A percentile compares a stretch with the other conserved stretches of the same genome.
Evolutionary conservation across 2,888 invertebrate species (phyloP).

Genomic region (Aquatica leii): DNA sequence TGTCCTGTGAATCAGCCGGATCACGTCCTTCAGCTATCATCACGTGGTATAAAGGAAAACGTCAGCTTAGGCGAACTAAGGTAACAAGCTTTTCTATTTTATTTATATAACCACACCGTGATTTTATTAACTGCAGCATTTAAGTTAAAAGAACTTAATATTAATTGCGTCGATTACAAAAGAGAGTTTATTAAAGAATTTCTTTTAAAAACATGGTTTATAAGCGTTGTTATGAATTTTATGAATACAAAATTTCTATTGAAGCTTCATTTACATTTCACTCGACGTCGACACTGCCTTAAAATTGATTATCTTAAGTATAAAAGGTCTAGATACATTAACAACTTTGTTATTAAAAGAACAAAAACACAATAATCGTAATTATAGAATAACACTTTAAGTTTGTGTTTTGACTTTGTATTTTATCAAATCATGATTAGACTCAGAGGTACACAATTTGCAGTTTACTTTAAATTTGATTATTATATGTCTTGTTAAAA

Average conservation of each 20-base stretch:
- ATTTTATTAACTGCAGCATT: conserved; percentile 33
- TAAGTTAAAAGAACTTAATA: not conserved
- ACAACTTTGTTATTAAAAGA: too few species aligned
- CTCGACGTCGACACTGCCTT: not conserved
- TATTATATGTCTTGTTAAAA: too few species aligned
- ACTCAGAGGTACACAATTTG: too few species aligned
- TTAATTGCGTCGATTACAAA: conserved; percentile 4
- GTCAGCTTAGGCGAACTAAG: conserved; percentile 81
- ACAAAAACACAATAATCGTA: too few species aligned
- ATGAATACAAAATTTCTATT: conserved; percentile 5
- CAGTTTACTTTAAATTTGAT: too few species aligned
- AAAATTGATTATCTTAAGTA: too few species aligned
- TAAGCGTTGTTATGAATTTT: conserved; percentile 1
- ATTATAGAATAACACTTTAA: too few species aligned
- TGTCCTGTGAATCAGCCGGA: conserved; percentile 84
- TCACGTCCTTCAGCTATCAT: conserved; percentile 86
- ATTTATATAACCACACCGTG: conserved; percentile 12
- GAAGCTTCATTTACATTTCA: conserved; percentile 2
- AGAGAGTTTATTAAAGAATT: conserved; percentile 5
- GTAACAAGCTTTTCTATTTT: conserved; percentile 58
- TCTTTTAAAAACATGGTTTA: conserved; percentile 5
- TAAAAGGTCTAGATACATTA: too few species aligned
- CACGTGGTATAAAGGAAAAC: conserved; percentile 89
- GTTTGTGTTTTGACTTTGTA: too few species aligned
- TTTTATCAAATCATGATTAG: too few species aligned